These are phyloP conservation scores for Lepidocolaptes lacrymiger DNA, from an alignment of 2,797 vertebrate genomes.

Conservation along the genomic window DNA sequence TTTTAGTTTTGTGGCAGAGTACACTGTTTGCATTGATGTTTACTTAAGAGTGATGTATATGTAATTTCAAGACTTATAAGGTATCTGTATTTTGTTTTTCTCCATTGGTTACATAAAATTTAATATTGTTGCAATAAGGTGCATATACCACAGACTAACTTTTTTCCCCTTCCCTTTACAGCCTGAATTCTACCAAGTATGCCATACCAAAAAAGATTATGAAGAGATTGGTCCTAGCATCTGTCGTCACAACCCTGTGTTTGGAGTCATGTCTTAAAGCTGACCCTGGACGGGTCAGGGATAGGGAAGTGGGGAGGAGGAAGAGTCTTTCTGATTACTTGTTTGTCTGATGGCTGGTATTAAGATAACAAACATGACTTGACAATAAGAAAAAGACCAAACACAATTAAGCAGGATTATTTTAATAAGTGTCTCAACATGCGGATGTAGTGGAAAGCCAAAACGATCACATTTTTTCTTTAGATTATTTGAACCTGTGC, in stretches of 20 bases:
- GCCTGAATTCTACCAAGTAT: constrained; percentile 99
- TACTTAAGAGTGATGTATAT: rapidly evolving
- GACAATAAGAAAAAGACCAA: constrained; percentile 81
- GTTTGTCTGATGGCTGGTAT: constrained; percentile 81
- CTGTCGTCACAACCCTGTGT: constrained; percentile 98
- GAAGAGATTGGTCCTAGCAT: constrained; percentile 99
- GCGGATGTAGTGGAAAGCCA: constrained; percentile 82
- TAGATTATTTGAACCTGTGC: constrained; percentile 83
- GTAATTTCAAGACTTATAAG: background rate
- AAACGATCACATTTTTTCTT: constrained; percentile 82
- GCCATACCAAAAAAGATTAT: constrained; percentile 99
- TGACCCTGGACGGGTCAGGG: constrained; percentile 68
- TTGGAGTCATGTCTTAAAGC: constrained; percentile 97
- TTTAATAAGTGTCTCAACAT: constrained; percentile 86
- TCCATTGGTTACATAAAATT: background rate
- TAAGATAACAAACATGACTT: constrained; percentile 78
- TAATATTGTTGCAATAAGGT: background rate
- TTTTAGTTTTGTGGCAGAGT: background rate
- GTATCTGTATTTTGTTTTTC: background rate
- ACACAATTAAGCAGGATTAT: constrained; percentile 83
- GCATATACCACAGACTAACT: rapidly evolving
- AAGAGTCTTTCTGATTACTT: constrained; percentile 80
- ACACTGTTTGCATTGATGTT: background rate
- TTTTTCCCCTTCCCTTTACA: constrained; percentile 62
- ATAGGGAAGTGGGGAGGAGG: constrained; percentile 69